Percentiles rank a stretch among this genome's conserved stretches.
phyloP scores from a whole-genome alignment of 2,113 vertebrate genomes.

The Archocentrus centrarchus region DNA sequence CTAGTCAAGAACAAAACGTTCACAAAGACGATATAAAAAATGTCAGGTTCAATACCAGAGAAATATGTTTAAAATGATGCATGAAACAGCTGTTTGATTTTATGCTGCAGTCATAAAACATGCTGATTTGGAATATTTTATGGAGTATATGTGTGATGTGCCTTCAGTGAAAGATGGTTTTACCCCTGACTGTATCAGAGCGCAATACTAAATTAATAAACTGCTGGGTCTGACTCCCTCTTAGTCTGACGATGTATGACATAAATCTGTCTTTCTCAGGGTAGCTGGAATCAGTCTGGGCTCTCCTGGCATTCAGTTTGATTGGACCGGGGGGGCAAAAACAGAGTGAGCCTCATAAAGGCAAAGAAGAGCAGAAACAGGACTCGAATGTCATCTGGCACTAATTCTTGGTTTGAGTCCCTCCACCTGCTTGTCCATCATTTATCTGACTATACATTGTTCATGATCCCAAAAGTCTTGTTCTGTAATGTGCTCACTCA shows the following conservation, averaged over 20 bases:
- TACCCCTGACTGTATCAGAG: background rate
- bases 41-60: background rate
- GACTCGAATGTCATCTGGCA: constrained; percentile 45
- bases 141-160: background rate
- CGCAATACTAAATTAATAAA: background rate
- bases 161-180: background rate
- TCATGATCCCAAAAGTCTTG: constrained; percentile 24
- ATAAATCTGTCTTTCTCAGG: background rate
- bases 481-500: background rate
- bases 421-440: background rate
- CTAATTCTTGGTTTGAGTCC: constrained; percentile 49
- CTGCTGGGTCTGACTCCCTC: background rate
- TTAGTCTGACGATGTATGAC: background rate
- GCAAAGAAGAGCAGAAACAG: constrained; percentile 15
- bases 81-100: background rate
- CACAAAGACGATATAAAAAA: background rate
- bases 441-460: constrained; percentile 27
- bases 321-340: background rate
- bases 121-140: constrained; percentile 5
- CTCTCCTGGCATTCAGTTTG: constrained; percentile 19
- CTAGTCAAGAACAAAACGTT: background rate
- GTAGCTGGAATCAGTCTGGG: background rate
- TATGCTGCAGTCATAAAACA: background rate
- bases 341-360: constrained; percentile 16
- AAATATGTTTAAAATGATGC: background rate